Percentiles rank a stretch among this genome's conserved stretches.
Conservation (phyloP, 2,888 invertebrate genomes). For the Branchellion lobata region DNA sequence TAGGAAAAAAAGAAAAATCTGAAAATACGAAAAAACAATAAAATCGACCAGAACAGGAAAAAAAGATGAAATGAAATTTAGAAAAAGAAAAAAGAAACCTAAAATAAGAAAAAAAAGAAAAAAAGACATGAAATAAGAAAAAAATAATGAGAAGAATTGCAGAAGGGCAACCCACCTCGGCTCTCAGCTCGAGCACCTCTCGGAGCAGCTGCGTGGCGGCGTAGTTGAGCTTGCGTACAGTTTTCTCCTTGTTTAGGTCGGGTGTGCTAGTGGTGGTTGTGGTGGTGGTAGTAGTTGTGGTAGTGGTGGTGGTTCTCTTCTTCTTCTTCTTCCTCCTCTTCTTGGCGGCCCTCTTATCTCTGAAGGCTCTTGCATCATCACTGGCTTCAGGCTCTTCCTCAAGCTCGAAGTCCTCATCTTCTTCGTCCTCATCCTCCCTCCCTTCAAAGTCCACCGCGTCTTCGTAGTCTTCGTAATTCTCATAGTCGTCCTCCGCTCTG, state of each 20-base stretch:
- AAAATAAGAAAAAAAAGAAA: no score
- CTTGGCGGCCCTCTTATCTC: constrained; percentile 1
- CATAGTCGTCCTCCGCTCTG: constrained; percentile 33
- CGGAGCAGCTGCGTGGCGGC: constrained; percentile 28
- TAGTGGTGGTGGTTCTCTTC: neutral
- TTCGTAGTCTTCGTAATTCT: constrained; percentile 11
- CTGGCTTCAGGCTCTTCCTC: constrained; percentile 5
- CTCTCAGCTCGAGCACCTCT: constrained; percentile 30
- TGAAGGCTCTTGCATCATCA: neutral
- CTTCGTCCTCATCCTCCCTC: constrained; percentile 20
- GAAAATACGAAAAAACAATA: no score
- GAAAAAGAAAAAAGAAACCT: no score
- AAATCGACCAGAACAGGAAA: no score
- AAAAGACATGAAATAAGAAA: no score
- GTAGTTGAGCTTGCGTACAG: constrained; percentile 1
- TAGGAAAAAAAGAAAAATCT: no score
- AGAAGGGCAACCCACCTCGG: constrained; percentile 1
- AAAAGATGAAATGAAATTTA: no score
- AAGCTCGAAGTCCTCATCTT: neutral
- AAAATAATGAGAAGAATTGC: no score
- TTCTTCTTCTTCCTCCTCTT: neutral
- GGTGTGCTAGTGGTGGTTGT: neutral
- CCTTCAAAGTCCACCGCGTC: neutral
- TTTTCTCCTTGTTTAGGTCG: neutral
- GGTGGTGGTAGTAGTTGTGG: neutral